Evolutionary conservation across 1,140 invertebrate species (phyloP).

Genomic region (Drosophila mojavensis): DNA sequence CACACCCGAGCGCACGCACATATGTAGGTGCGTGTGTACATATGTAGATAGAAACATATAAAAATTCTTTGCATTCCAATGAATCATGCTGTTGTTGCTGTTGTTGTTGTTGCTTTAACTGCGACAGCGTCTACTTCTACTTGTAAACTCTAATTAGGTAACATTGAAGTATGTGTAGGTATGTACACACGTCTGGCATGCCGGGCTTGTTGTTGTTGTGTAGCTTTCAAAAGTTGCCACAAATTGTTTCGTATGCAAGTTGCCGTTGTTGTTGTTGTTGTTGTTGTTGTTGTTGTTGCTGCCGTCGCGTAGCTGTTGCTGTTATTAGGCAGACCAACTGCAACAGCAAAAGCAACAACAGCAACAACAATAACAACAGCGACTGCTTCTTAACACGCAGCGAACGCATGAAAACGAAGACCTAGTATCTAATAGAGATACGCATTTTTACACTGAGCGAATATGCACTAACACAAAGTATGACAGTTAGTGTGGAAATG

Average conservation of each 20-base stretch:
- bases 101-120: conserved; percentile 53
- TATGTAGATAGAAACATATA: conserved; percentile 79
- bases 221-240: conserved; percentile 33
- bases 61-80: conserved; percentile 82
- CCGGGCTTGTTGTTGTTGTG: conserved; percentile 3
- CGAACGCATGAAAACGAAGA: conserved; percentile 48
- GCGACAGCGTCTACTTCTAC: conserved; percentile 62
- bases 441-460: conserved; percentile 52
- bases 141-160: conserved; percentile 81
- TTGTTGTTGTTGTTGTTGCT: background rate
- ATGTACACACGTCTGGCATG: conserved; percentile 57
- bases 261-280: conserved; percentile 2
- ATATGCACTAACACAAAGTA: background rate
- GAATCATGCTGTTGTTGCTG: conserved; percentile 68
- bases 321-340: conserved; percentile 44
- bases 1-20: conserved; percentile 1
- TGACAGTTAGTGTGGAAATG: too few relatives aligned
- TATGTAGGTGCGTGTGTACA: conserved; percentile 6
- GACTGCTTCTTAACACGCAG: conserved; percentile 38
- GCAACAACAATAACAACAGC: background rate
- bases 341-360: too few relatives aligned
- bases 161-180: conserved; percentile 79
- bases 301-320: conserved; percentile 34
- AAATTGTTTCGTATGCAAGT: conserved; percentile 46
- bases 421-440: conserved; percentile 71